Conservation (phyloP, 2,113 vertebrate species). For the Tringa solitaria region DNA sequence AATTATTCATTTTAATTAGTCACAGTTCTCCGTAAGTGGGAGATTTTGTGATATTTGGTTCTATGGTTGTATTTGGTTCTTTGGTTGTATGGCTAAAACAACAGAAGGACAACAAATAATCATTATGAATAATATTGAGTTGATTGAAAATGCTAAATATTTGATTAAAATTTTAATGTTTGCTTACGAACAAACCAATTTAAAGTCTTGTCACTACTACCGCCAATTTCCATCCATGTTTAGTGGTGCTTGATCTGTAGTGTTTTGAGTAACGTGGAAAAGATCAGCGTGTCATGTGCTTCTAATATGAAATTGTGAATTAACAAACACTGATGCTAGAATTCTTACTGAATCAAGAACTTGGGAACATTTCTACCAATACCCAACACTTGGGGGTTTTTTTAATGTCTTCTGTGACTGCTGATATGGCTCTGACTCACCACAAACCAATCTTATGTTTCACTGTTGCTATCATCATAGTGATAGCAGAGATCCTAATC, state of each 20-base stretch:
- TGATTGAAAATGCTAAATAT: not conserved
- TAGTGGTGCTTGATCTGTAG: not conserved
- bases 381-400: accelerated
- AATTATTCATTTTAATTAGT: not conserved
- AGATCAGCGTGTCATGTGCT: not conserved
- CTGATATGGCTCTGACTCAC: not conserved
- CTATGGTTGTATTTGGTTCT: not conserved
- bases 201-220: not conserved
- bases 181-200: not conserved
- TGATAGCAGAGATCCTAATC: not conserved
- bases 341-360: not conserved
- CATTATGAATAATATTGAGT: not conserved
- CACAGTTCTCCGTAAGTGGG: not conserved
- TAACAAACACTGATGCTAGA: not conserved
- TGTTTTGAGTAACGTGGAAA: not conserved
- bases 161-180: not conserved
- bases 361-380: not conserved
- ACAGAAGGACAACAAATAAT: not conserved
- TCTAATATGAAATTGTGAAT: not conserved
- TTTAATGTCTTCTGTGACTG: not conserved
- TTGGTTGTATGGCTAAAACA: not conserved
- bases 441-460: not conserved
- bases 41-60: not conserved
- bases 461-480: not conserved
- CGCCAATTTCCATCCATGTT: not conserved